phyloP scores from a whole-genome alignment of 2,888 invertebrate genomes.

The Strigamia crassipes region DNA sequence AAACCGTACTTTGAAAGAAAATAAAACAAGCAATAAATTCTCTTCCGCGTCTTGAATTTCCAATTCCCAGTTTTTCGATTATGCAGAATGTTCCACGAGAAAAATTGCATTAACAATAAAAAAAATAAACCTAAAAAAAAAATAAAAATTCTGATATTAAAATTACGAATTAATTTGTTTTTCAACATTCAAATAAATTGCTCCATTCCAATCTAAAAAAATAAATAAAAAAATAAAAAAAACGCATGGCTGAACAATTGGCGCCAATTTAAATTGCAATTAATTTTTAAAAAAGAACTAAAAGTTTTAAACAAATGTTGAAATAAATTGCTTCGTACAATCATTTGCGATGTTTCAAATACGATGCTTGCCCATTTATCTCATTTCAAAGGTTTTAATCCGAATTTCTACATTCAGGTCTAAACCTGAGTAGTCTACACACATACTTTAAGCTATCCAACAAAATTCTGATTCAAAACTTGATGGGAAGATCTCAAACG shows the following conservation, averaged over 20 bases:
- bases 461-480: neutral
- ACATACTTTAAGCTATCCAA: neutral
- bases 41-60: constrained; percentile 13
- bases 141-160: neutral
- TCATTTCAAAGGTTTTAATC: too few species aligned
- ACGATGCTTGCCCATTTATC: too few species aligned
- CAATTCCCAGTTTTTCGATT: constrained; percentile 11
- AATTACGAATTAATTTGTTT: neutral
- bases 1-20: constrained; percentile 10
- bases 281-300: too few species aligned
- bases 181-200: neutral
- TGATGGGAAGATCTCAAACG: neutral
- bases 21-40: neutral
- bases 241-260: too few species aligned
- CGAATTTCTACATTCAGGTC: too few species aligned
- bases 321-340: too few species aligned
- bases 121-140: neutral
- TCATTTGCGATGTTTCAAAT: too few species aligned
- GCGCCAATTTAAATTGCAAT: too few species aligned
- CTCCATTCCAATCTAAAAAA: neutral
- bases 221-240: neutral
- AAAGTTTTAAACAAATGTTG: too few species aligned
- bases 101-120: neutral
- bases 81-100: neutral
- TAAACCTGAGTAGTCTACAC: too few species aligned